Percentiles rank a stretch among this genome's conserved stretches.
These are phyloP conservation scores for Sapayoa aenigma DNA, from an alignment of 2,113 vertebrate species.

Conservation along the genomic window DNA sequence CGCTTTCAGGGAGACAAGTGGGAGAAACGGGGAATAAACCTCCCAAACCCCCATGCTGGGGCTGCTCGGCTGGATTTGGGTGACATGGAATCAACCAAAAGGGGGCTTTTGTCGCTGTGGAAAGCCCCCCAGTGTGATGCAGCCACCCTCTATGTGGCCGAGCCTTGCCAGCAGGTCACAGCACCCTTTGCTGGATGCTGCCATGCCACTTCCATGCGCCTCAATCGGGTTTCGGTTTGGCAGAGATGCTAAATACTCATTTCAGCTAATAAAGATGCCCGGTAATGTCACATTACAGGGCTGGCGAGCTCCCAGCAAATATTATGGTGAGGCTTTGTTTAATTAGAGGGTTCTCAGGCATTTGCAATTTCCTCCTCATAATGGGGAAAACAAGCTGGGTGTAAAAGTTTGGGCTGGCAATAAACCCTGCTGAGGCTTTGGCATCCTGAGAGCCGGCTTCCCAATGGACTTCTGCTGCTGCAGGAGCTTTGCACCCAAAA, in stretches of 20 bases:
- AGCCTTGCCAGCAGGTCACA: background rate
- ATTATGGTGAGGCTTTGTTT: constrained; percentile 14
- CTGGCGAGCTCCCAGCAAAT: background rate
- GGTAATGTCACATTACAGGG: background rate
- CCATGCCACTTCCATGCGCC: background rate
- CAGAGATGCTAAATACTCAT: background rate
- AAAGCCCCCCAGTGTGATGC: background rate
- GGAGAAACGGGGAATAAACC: background rate
- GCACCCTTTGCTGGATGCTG: background rate
- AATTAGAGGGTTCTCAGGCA: constrained; percentile 53
- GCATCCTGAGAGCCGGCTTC: background rate
- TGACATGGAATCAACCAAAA: background rate
- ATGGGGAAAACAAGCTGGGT: background rate
- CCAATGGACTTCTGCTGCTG: background rate
- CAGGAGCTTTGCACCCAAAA: background rate
- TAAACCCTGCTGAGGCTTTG: too few species aligned
- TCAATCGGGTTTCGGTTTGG: background rate
- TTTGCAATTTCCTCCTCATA: background rate
- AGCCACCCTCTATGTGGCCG: background rate
- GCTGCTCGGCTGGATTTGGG: background rate
- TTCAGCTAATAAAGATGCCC: constrained; percentile 11
- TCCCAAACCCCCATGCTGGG: background rate
- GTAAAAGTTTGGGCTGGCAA: background rate
- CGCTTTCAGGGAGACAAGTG: background rate
- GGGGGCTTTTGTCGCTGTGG: background rate